These are phyloP conservation scores for Platichthys flesus DNA, from an alignment of 2,113 vertebrate genomes.

Conservation along the genomic window DNA sequence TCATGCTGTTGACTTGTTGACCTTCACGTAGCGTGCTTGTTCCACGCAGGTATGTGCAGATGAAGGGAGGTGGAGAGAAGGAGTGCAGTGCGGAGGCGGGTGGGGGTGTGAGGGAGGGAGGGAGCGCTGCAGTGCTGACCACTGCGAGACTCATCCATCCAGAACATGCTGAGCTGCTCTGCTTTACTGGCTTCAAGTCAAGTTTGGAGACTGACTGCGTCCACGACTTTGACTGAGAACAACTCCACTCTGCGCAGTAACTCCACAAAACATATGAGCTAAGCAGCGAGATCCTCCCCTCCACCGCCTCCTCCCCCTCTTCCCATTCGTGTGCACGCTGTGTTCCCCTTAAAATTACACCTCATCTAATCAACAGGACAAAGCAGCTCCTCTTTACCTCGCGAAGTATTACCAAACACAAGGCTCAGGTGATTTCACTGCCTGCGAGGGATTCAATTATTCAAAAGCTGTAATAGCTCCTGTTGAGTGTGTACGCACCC, in stretches of 20 bases:
- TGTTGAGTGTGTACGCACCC: constrained; percentile 18
- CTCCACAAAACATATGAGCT: constrained; percentile 20
- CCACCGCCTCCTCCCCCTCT: not conserved
- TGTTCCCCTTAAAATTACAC: not conserved
- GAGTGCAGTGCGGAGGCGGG: no score
- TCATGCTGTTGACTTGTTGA: no score
- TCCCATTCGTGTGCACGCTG: no score
- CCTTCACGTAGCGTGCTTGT: not conserved
- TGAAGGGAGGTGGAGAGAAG: constrained; percentile 22
- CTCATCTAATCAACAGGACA: not conserved
- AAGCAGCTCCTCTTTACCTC: constrained; percentile 43
- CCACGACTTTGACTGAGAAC: constrained; percentile 32
- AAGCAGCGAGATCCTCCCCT: not conserved
- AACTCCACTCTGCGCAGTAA: constrained; percentile 12
- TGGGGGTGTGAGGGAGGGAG: constrained; percentile 10
- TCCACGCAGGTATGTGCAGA: constrained; percentile 12
- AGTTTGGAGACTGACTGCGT: constrained; percentile 34
- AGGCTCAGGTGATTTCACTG: not conserved
- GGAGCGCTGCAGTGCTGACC: constrained; percentile 67
- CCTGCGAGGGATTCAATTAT: constrained; percentile 58
- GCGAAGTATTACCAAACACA: constrained; percentile 50
- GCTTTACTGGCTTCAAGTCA: constrained; percentile 54
- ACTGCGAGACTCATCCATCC: constrained; percentile 64
- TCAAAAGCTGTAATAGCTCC: constrained; percentile 52
- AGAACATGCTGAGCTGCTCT: constrained; percentile 61